Base-by-base conservation (phyloP, 1,140 invertebrate species). In the Drosophila athabasca region DNA sequence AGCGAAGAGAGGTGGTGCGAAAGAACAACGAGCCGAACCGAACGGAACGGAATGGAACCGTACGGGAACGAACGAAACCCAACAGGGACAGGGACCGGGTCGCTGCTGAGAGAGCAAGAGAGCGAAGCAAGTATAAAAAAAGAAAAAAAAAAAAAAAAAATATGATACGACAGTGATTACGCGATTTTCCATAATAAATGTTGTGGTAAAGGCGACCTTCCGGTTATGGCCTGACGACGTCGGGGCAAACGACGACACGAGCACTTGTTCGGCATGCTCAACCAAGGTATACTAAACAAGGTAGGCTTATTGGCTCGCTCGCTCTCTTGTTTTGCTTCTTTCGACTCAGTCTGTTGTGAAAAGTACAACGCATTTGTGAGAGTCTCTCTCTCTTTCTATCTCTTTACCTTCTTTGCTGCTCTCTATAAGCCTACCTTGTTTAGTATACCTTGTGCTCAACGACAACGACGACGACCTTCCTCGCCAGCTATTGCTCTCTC, bases 181-280 rank as follows among this genome's bases (percentile, higher is more conserved):
- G 84, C 84, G 83, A 89, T 89, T 89, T 89, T 83, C 84, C 79
- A 84, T 89, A 90, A 89, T 89, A 89, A 90, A 89, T 89, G 79
- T 87, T 89, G 84, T 84, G 84, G 84, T 76, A 89, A 84, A 89
- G 78, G 84, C 84, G 84, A 89, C 84, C 84, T 89, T 89, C 84
- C 84, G 84, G 84, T 90, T 85, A 90, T 88, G 71, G 75, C 84
- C 35, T 39, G 35, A 39, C 35, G 35, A 39, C 35, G 35, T 39
- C 35, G 35, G 35, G 35, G 35, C 35, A 39, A 76, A 66, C 65
- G 60, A 49, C 43, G 71, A 29, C 46, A 53, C 45, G 54, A 67
- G 39, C 81, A 85, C 77, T 81, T 85, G 81, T 87, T 85, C 81
- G 82, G 81, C 75, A 73, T 58, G 84, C 72, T 77, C 35, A 13